phyloP scores from a whole-genome alignment of 2,888 invertebrate species.

The Scaptomyza caliginosa region DNA sequence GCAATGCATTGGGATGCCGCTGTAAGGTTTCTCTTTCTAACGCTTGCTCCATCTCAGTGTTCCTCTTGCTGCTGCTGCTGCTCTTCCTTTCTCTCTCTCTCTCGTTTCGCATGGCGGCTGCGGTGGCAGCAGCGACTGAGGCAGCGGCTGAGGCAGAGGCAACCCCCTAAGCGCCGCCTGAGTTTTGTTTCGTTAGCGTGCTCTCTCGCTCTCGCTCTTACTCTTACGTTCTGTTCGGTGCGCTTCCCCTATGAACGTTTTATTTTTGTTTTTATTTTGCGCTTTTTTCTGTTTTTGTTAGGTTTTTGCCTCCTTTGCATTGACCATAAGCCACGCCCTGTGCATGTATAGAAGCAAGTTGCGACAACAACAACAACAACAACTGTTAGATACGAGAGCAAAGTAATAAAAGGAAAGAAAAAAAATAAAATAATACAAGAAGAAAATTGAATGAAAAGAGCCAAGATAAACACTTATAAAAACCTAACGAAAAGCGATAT shows the following conservation, averaged over 20 bases:
- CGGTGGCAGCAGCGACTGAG: conserved; percentile 38
- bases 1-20: conserved; percentile 27
- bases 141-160: conserved; percentile 32
- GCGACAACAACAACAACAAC: conserved; percentile 70
- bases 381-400: conserved; percentile 70
- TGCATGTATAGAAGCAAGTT: conserved; percentile 71
- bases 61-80: conserved; percentile 1
- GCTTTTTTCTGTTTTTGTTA: conserved; percentile 25
- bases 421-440: conserved; percentile 15
- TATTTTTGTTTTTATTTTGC: conserved; percentile 26
- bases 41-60: conserved; percentile 4
- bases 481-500: conserved; percentile 71
- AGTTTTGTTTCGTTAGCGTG: conserved; percentile 17
- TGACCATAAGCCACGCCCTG: conserved; percentile 83
- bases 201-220: conserved; percentile 32
- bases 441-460: conserved; percentile 70
- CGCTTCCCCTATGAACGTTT: conserved; percentile 62
- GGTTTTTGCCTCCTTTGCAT: conserved; percentile 53
- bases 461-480: conserved; percentile 75
- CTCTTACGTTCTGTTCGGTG: conserved; percentile 28
- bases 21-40: conserved; percentile 1
- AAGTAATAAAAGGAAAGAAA: conserved; percentile 37
- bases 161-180: conserved; percentile 64
- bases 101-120: conserved; percentile 41
- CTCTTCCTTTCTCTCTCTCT: conserved; percentile 9